These are phyloP conservation scores for Acropora yongei DNA, from an alignment of 64 coral and sea anemone species.

Conservation along the genomic window DNA sequence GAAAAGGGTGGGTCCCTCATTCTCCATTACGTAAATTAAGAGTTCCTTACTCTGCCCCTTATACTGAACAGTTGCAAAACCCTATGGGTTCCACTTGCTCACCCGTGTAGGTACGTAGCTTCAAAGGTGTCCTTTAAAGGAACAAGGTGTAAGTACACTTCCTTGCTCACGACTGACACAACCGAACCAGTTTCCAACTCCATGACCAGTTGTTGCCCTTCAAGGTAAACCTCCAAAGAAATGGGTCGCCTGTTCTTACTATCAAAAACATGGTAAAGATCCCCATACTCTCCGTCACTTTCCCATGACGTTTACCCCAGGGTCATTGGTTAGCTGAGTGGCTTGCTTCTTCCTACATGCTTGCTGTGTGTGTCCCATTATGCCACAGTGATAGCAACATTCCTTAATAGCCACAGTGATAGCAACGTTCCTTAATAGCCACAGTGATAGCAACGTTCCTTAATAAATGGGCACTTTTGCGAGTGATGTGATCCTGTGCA, in stretches of 20 bases:
- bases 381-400: neutral
- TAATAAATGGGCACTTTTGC: no score
- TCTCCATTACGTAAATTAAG: neutral
- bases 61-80: neutral
- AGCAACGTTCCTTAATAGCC: slow-evolving; percentile 16
- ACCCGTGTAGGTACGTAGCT: neutral
- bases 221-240: neutral
- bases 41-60: slow-evolving; percentile 3
- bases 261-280: no score
- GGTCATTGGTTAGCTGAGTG: no score
- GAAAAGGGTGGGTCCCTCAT: slow-evolving; percentile 7
- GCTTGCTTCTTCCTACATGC: no score
- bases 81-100: no score
- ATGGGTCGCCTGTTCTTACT: no score
- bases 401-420: slow-evolving; percentile 19
- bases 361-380: no score
- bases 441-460: no score
- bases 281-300: no score
- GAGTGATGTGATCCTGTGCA: no score
- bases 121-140: no score
- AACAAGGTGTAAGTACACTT: neutral
- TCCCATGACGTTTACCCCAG: no score
- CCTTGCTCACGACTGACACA: slow-evolving; percentile 30
- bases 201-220: slow-evolving; percentile 21
- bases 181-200: slow-evolving; percentile 31